phyloP scores from a whole-genome alignment of 2,797 vertebrate species.

The Takifugu ocellatus region DNA sequence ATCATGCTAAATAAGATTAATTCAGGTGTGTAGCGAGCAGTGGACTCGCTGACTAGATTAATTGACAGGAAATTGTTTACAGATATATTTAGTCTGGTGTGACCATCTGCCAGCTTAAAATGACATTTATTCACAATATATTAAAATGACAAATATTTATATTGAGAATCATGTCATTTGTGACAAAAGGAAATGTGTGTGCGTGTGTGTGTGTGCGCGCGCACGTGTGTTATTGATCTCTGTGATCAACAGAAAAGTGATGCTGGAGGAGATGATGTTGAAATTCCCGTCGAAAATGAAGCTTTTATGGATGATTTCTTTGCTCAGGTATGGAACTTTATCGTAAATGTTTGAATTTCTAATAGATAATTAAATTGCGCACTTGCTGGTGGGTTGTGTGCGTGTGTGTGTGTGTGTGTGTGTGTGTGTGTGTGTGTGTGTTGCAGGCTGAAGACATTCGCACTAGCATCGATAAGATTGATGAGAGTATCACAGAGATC shows the following conservation, averaged over 20 bases:
- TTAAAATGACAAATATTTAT: too few relatives aligned
- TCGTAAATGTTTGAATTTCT: neutral
- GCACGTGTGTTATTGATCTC: neutral
- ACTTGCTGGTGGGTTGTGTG: neutral
- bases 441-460: conserved; percentile 88
- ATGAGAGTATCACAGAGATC: conserved; percentile 84
- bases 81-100: too few relatives aligned
- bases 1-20: too few relatives aligned
- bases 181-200: too few relatives aligned
- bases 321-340: conserved; percentile 74
- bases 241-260: conserved; percentile 77
- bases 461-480: conserved; percentile 88
- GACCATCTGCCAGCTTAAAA: too few relatives aligned
- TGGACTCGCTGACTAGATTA: too few relatives aligned
- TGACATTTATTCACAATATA: too few relatives aligned
- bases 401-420: neutral
- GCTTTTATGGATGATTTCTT: conserved; percentile 97
- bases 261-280: conserved; percentile 78
- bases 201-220: too few relatives aligned
- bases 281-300: conserved; percentile 84
- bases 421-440: neutral
- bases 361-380: neutral
- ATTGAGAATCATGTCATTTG: too few relatives aligned
- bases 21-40: too few relatives aligned
- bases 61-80: too few relatives aligned